These are phyloP conservation scores for Monopterus albus DNA, from an alignment of 2,113 vertebrate species.

Conservation along the genomic window DNA sequence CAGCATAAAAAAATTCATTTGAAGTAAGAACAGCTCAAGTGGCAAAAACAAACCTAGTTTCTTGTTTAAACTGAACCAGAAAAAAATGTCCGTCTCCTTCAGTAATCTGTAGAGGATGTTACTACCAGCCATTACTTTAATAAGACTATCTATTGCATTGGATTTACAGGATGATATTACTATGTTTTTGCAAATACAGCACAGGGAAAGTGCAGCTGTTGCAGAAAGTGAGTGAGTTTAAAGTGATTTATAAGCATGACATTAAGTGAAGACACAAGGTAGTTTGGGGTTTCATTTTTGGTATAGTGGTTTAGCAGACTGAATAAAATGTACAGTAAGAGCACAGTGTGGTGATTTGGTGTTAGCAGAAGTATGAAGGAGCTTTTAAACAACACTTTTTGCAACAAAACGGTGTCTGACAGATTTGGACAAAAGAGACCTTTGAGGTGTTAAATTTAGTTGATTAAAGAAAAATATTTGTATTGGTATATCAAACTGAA, in stretches of 20 bases:
- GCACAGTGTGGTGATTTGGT: constrained; percentile 59
- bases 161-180: constrained; percentile 6
- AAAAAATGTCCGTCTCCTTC: constrained; percentile 1
- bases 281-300: constrained; percentile 47
- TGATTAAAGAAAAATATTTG: no score
- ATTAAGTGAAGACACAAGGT: constrained; percentile 25
- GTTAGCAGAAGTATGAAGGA: constrained; percentile 24
- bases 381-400: constrained; percentile 31
- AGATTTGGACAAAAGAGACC: background rate
- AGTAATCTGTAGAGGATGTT: constrained; percentile 7
- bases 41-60: constrained; percentile 49
- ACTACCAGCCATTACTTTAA: background rate
- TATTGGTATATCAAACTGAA: no score
- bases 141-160: constrained; percentile 10
- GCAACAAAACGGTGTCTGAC: constrained; percentile 29
- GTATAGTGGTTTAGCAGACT: constrained; percentile 62
- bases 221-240: constrained; percentile 18
- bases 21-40: constrained; percentile 22
- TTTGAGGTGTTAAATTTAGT: no score
- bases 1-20: constrained; percentile 28
- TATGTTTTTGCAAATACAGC: constrained; percentile 20
- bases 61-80: background rate
- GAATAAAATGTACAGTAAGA: constrained; percentile 58
- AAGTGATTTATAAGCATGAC: constrained; percentile 47
- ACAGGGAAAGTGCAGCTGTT: constrained; percentile 18